Conservation (phyloP, 2,113 vertebrate species). For the Neomonachus schauinslandi region DNA sequence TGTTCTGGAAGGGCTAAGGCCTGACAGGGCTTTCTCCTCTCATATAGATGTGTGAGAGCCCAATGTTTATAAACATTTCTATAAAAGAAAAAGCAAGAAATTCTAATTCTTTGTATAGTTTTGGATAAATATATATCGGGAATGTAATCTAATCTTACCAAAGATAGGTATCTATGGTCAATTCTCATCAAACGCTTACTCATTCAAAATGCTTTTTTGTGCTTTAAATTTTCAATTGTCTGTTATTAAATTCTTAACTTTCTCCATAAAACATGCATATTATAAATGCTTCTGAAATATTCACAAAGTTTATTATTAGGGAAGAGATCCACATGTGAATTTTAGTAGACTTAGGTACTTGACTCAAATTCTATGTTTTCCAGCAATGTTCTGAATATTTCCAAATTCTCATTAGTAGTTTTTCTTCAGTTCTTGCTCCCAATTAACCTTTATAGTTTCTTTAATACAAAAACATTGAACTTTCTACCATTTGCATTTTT, state of each 20-base stretch:
- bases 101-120: not conserved
- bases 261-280: not conserved
- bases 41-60: not conserved
- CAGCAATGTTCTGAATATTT: conserved; percentile 59
- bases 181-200: not conserved
- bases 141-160: not conserved
- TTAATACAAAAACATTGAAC: conserved; percentile 75
- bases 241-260: not conserved
- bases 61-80: not conserved
- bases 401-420: conserved; percentile 72
- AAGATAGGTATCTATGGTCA: not conserved
- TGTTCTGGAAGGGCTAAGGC: not conserved
- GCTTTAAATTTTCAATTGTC: not conserved
- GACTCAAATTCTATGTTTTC: not conserved
- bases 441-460: conserved; percentile 85
- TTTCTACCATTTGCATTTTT: conserved; percentile 76
- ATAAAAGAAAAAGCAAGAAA: not conserved
- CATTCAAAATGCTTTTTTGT: not conserved
- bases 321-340: not conserved
- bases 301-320: not conserved
- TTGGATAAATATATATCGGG: not conserved
- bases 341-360: not conserved
- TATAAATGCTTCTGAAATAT: not conserved
- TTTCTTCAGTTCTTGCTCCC: conserved; percentile 80
- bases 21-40: not conserved